Evolutionary conservation across 2,113 vertebrate species (phyloP).

Genomic region (Callipepla californica): DNA sequence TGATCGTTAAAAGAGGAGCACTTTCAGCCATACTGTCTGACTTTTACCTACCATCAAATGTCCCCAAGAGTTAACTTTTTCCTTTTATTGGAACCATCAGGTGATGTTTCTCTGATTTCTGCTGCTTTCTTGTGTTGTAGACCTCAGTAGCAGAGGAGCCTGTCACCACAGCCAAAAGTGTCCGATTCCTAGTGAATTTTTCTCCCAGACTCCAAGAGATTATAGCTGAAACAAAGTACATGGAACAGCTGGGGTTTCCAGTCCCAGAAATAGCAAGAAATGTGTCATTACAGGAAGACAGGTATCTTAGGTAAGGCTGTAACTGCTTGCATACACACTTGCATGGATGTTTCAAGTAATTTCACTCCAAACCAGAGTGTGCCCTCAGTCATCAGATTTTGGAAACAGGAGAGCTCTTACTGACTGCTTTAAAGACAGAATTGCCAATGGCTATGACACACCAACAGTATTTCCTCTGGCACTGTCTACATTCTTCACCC

Average conservation of each 20-base stretch:
- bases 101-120: background rate
- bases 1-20: background rate
- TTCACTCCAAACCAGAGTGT: background rate
- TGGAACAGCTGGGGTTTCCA: slow-evolving; percentile 83
- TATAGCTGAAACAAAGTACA: slow-evolving; percentile 85
- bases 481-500: background rate
- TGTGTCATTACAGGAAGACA: slow-evolving; percentile 86
- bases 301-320: slow-evolving; percentile 80
- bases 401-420: background rate
- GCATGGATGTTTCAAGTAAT: background rate
- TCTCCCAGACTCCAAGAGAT: slow-evolving; percentile 83
- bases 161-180: background rate
- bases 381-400: background rate
- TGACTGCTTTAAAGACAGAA: background rate
- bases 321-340: background rate
- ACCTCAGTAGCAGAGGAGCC: slow-evolving; percentile 7
- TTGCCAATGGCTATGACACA: background rate
- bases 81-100: background rate
- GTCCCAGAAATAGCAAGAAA: slow-evolving; percentile 82
- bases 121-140: slow-evolving; percentile 28
- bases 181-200: slow-evolving; percentile 84
- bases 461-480: background rate
- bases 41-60: background rate
- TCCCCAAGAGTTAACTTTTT: background rate
- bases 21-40: background rate